These are phyloP conservation scores for Lerema accius DNA, from an alignment of 1,140 invertebrate genomes.

Conservation along the genomic window DNA sequence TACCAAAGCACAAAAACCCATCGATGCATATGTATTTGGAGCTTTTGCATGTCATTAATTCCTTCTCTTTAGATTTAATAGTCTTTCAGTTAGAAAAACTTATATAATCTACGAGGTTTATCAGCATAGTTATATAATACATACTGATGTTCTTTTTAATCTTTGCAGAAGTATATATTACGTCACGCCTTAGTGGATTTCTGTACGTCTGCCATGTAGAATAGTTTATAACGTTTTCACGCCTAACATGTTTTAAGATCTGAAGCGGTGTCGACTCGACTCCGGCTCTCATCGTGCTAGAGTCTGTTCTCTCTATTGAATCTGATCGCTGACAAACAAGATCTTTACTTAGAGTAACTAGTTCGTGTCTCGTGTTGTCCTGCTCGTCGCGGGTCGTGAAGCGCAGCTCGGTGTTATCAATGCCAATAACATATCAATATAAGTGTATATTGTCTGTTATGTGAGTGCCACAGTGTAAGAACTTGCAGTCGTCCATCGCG, in stretches of 20 bases:
- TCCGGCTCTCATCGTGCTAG: slow-evolving; percentile 4
- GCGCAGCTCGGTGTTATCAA: slow-evolving; percentile 23
- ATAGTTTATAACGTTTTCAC: slow-evolving; percentile 51
- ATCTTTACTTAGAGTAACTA: slow-evolving; percentile 35
- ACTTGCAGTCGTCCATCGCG: too few species aligned
- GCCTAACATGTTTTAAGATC: slow-evolving; percentile 51
- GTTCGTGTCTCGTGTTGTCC: slow-evolving; percentile 5
- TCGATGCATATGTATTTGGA: slow-evolving; percentile 75
- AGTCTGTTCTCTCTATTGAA: slow-evolving; percentile 14
- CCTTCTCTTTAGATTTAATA: slow-evolving; percentile 75
- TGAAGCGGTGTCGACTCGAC: slow-evolving; percentile 40
- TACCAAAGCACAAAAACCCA: slow-evolving; percentile 82
- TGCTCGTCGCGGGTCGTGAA: slow-evolving; percentile 13
- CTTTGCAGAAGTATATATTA: slow-evolving; percentile 34
- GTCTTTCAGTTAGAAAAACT: slow-evolving; percentile 80
- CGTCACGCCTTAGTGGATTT: slow-evolving; percentile 45
- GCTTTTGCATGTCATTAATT: slow-evolving; percentile 68
- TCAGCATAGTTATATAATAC: slow-evolving; percentile 43
- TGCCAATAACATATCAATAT: slow-evolving; percentile 43
- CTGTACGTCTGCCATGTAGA: slow-evolving; percentile 57
- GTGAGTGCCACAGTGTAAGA: too few species aligned
- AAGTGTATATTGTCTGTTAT: slow-evolving; percentile 12
- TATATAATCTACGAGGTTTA: slow-evolving; percentile 67
- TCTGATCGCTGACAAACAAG: slow-evolving; percentile 36
- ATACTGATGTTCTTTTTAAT: slow-evolving; percentile 41